These are phyloP conservation scores for Phortica magna DNA, from an alignment of 2,888 invertebrate species.

Conservation along the genomic window DNA sequence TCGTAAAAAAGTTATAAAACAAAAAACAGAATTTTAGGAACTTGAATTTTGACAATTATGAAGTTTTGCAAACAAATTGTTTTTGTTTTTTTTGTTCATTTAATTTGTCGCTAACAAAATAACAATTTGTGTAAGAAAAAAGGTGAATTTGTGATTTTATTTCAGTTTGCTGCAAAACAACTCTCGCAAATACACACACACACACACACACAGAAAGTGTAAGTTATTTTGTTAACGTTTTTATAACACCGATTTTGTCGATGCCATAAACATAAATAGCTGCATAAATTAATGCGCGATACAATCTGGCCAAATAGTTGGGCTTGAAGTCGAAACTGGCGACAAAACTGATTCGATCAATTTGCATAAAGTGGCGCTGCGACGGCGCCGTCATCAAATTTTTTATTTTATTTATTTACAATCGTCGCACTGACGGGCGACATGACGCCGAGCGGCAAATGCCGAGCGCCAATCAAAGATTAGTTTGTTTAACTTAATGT, in stretches of 20 bases:
- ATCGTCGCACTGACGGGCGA: constrained; percentile 52
- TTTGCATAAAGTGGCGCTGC: constrained; percentile 59
- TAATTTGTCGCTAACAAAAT: constrained; percentile 61
- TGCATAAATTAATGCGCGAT: constrained; percentile 42
- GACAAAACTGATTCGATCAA: constrained; percentile 40
- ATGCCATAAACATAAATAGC: constrained; percentile 16
- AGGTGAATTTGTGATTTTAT: constrained; percentile 2
- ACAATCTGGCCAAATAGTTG: constrained; percentile 59
- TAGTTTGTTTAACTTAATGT: constrained; percentile 53
- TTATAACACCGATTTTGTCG: neutral
- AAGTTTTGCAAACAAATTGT: constrained; percentile 52
- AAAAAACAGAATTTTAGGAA: neutral
- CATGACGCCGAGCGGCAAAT: constrained; percentile 64
- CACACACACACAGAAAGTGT: neutral
- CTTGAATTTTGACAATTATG: neutral
- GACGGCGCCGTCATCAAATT: constrained; percentile 40
- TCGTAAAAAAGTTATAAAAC: constrained; percentile 37
- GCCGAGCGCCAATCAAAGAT: constrained; percentile 64
- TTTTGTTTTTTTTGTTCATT: neutral
- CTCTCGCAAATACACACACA: neutral
- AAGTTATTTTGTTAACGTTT: neutral
- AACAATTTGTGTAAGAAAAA: constrained; percentile 24
- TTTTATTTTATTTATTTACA: constrained; percentile 62
- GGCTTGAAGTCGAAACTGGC: constrained; percentile 14
- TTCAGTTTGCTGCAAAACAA: neutral